Evolutionary conservation across 2,797 vertebrate genomes (phyloP).

Genomic region (Microcaecilia unicolor): DNA sequence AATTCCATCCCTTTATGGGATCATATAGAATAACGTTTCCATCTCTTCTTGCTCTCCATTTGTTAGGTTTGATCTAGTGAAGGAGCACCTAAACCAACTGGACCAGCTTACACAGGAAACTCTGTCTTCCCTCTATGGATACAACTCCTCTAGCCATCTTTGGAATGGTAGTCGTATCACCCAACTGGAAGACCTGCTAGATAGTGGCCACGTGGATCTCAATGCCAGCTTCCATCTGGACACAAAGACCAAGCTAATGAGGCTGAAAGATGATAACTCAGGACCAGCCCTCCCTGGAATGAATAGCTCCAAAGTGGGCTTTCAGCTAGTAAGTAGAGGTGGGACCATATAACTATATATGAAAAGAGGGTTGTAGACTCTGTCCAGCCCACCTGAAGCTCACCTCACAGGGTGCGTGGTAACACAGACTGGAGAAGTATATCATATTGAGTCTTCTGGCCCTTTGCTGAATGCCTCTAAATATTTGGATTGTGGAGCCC

Average conservation of each 20-base stretch:
- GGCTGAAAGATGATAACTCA: not conserved
- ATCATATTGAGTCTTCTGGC: too few species aligned
- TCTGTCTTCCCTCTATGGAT: slow-evolving; percentile 13
- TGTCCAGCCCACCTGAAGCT: too few species aligned
- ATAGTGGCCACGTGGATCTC: rapidly evolving
- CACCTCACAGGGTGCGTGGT: too few species aligned
- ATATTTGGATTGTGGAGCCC: too few species aligned
- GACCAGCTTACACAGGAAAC: slow-evolving; percentile 39
- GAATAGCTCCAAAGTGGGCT: slow-evolving; percentile 28
- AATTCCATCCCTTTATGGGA: too few species aligned
- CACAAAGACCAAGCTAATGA: slow-evolving; percentile 17
- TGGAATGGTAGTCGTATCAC: not conserved
- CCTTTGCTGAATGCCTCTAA: too few species aligned
- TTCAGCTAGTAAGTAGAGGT: slow-evolving; percentile 49
- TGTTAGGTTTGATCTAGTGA: slow-evolving; percentile 29
- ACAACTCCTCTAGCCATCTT: slow-evolving; percentile 2
- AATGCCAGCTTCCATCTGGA: slow-evolving; percentile 22
- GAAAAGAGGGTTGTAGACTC: too few species aligned
- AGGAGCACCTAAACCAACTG: slow-evolving; percentile 20
- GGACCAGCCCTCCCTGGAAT: not conserved
- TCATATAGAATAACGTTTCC: too few species aligned
- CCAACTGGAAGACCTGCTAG: rapidly evolving
- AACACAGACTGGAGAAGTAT: too few species aligned
- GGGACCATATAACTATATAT: too few species aligned
- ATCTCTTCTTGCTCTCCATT: too few species aligned